Conservation (phyloP, 2,888 invertebrate genomes). For the Ichneumoninae sp. region DNA sequence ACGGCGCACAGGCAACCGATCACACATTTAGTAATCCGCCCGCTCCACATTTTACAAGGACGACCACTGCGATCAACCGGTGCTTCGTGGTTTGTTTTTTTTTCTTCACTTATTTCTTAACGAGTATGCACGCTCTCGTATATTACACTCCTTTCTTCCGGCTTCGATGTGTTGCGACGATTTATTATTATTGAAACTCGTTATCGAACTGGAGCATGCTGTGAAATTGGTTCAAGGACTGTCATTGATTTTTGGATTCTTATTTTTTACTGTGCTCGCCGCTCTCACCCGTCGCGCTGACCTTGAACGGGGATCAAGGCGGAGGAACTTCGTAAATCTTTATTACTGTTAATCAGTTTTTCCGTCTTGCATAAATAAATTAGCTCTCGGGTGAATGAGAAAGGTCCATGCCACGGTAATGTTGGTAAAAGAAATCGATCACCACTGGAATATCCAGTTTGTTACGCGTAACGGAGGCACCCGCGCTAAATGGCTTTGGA, state of each 20-base stretch:
- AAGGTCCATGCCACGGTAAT: neutral
- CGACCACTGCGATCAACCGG: slow-evolving; percentile 31
- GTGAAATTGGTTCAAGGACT: slow-evolving; percentile 58
- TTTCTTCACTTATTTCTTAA: neutral
- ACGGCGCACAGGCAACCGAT: slow-evolving; percentile 32
- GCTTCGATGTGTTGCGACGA: slow-evolving; percentile 36
- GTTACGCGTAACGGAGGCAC: slow-evolving; percentile 33
- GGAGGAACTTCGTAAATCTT: neutral
- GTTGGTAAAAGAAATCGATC: slow-evolving; percentile 22
- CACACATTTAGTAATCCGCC: slow-evolving; percentile 38
- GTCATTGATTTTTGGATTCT: slow-evolving; percentile 30
- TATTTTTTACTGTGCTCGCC: neutral
- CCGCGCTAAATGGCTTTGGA: slow-evolving; percentile 35
- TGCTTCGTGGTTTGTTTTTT: slow-evolving; percentile 28
- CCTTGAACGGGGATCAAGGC: slow-evolving; percentile 36
- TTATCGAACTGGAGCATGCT: slow-evolving; percentile 5
- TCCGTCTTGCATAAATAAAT: neutral
- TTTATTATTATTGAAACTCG: slow-evolving; percentile 46
- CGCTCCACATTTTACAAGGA: slow-evolving; percentile 65
- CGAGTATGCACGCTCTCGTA: slow-evolving; percentile 7
- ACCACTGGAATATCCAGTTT: slow-evolving; percentile 31
- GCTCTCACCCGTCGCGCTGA: slow-evolving; percentile 1
- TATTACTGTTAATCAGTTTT: neutral
- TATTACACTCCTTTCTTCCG: slow-evolving; percentile 50
- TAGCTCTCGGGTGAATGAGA: neutral